A percentile compares a stretch with the other conserved stretches of the same genome.
Evolutionary conservation across 2,888 invertebrate species (phyloP).

Genomic region (Drosophila maculinotata): DNA sequence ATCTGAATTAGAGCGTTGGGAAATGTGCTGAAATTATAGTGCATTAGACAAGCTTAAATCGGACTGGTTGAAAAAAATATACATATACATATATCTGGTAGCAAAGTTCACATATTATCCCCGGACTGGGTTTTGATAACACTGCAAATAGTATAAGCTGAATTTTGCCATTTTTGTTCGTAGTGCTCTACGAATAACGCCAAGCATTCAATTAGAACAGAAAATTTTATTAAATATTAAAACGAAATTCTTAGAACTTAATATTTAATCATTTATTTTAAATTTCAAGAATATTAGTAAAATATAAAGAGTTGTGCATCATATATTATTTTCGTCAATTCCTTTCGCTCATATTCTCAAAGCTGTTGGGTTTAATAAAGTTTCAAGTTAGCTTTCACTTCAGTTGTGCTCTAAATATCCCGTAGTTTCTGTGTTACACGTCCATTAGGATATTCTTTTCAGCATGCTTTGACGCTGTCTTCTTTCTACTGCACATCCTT

Average conservation of each 20-base stretch:
- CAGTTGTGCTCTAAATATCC: neutral
- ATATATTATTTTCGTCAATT: no score
- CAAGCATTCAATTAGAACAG: no score
- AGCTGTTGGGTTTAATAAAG: neutral
- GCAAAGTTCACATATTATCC: slow-evolving; percentile 1
- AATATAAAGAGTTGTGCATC: no score
- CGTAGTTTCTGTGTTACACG: neutral
- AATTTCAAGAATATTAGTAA: no score
- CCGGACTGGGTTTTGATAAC: neutral
- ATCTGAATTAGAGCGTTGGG: slow-evolving; percentile 51
- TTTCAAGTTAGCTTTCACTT: neutral
- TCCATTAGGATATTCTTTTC: slow-evolving; percentile 7
- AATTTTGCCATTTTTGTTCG: no score
- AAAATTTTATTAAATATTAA: neutral
- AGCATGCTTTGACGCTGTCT: slow-evolving; percentile 4
- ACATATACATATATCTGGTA: slow-evolving; percentile 2
- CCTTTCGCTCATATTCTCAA: neutral
- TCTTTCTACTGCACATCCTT: neutral
- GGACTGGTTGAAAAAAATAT: neutral
- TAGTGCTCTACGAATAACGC: no score
- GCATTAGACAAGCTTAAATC: slow-evolving; percentile 35
- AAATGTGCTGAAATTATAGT: slow-evolving; percentile 47
- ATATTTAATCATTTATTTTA: no score
- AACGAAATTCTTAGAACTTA: neutral
- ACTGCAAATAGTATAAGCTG: neutral